phyloP scores from a whole-genome alignment of 2,113 vertebrate species.

The Callaeas wilsoni region DNA sequence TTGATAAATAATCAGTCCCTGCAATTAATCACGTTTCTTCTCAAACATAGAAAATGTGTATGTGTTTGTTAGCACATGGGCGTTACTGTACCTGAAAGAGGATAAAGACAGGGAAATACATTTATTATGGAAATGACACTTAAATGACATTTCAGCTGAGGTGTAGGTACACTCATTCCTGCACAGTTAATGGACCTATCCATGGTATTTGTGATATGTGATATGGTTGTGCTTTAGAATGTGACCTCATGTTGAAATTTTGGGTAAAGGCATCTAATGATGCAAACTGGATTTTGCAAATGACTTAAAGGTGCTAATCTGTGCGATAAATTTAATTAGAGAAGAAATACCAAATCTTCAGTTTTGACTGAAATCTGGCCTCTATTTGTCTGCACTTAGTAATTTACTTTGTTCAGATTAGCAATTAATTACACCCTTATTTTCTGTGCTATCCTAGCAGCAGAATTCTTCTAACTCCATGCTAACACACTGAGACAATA shows the following conservation, averaged over 20 bases:
- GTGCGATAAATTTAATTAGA: background rate
- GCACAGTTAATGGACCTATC: background rate
- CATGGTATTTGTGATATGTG: background rate
- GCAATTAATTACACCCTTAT: background rate
- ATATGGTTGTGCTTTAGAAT: background rate
- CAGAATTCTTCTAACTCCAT: background rate
- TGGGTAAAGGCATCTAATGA: background rate
- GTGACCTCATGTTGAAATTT: background rate
- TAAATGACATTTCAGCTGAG: background rate
- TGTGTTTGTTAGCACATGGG: background rate
- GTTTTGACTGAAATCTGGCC: background rate
- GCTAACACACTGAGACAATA: background rate
- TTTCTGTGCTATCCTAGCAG: background rate
- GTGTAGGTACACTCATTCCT: background rate
- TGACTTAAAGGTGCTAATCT: background rate
- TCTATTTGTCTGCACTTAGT: background rate
- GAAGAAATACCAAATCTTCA: background rate
- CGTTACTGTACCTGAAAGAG: rapidly evolving
- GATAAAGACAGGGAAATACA: background rate
- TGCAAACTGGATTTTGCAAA: background rate
- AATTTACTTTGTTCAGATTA: background rate
- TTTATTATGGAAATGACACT: no score
- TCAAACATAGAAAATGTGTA: background rate
- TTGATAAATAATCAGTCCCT: background rate
- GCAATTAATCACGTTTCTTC: rapidly evolving